phyloP scores from a whole-genome alignment of 1,140 invertebrate species.

The Schlechtendalia chinensis region DNA sequence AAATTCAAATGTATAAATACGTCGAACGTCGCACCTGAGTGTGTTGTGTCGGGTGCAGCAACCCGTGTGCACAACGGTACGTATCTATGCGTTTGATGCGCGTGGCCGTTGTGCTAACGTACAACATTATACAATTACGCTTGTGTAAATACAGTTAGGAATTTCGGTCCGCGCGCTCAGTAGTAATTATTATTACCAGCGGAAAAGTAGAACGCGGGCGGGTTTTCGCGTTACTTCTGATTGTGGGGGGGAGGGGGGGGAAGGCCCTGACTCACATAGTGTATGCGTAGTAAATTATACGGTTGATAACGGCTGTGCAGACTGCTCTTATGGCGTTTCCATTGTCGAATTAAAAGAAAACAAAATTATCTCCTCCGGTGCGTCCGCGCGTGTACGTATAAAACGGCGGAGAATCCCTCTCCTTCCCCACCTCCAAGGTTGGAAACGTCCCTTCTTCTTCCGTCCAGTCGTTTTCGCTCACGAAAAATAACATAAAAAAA shows the following conservation, averaged over 20 bases:
- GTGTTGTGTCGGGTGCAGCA: background rate
- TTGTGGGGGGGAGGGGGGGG: background rate
- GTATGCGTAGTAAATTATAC: slow-evolving; percentile 23
- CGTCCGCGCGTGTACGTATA: too few relatives aligned
- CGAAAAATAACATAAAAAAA: too few relatives aligned
- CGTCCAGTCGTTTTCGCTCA: background rate
- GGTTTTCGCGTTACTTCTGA: background rate
- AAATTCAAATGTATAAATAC: background rate
- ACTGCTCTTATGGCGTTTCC: background rate
- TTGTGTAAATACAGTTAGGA: slow-evolving; percentile 47
- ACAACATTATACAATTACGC: too few relatives aligned
- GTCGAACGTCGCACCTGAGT: too few relatives aligned
- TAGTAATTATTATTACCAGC: slow-evolving; percentile 23
- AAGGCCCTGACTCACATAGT: background rate
- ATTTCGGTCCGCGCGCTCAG: slow-evolving; percentile 2
- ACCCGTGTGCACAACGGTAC: too few relatives aligned
- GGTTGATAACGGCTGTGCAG: slow-evolving; percentile 6
- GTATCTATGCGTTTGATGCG: too few relatives aligned
- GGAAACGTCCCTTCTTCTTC: background rate
- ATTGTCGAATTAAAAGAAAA: slow-evolving; percentile 39
- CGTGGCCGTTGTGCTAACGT: too few relatives aligned
- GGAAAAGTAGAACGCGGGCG: slow-evolving; percentile 41
- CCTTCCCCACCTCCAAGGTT: too few relatives aligned
- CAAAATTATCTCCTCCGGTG: background rate
- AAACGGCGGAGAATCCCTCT: background rate